These are phyloP conservation scores for Lutjanus campechanus DNA, from an alignment of 2,797 vertebrate species.

Conservation along the genomic window DNA sequence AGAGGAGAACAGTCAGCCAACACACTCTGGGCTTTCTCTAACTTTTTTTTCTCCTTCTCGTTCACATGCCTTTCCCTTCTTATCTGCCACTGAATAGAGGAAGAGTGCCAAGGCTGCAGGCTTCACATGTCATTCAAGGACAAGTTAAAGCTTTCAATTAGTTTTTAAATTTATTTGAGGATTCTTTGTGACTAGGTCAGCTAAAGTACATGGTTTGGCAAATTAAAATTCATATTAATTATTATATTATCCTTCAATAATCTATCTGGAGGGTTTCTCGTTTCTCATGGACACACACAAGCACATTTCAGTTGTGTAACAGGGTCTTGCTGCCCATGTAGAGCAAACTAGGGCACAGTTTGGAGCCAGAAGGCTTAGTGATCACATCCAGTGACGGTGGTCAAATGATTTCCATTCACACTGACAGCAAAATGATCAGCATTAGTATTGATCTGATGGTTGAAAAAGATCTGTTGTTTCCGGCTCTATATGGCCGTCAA, in stretches of 20 bases:
- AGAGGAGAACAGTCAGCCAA: slow-evolving; percentile 13
- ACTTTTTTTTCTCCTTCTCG: background rate
- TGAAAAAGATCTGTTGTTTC: slow-evolving; percentile 34
- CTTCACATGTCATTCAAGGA: slow-evolving; percentile 40
- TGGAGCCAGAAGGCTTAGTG: slow-evolving; percentile 41
- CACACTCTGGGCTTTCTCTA: slow-evolving; percentile 34
- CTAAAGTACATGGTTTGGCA: background rate
- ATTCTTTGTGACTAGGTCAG: background rate
- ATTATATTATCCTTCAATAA: background rate
- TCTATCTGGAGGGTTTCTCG: background rate
- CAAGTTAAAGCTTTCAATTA: slow-evolving; percentile 12
- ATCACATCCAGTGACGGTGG: slow-evolving; percentile 23
- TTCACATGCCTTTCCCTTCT: slow-evolving; percentile 45
- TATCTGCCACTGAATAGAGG: slow-evolving; percentile 31
- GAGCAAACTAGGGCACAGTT: slow-evolving; percentile 46
- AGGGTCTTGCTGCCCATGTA: slow-evolving; percentile 12
- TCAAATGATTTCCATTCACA: slow-evolving; percentile 50
- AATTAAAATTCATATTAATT: background rate
- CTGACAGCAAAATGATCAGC: slow-evolving; percentile 19
- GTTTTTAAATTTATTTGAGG: background rate
- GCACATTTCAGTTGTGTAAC: slow-evolving; percentile 33
- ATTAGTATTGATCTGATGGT: slow-evolving; percentile 34
- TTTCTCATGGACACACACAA: background rate
- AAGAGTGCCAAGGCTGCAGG: slow-evolving; percentile 28
- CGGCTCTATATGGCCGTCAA: background rate